Evolutionary conservation across 2,888 invertebrate genomes (phyloP).

Genomic region (Folsomia candida): DNA sequence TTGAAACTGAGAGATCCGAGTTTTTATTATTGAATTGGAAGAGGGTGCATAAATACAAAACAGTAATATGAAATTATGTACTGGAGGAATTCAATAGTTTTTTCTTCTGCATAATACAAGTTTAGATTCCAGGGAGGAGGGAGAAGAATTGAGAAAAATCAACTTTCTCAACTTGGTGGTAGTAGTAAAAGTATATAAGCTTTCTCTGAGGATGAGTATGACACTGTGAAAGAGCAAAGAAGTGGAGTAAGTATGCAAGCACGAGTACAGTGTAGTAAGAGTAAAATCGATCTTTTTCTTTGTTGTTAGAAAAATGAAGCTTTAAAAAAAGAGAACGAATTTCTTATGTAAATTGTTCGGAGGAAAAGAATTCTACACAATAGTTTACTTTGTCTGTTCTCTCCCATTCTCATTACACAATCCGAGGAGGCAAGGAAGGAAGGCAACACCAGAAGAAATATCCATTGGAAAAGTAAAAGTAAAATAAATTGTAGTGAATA

Average conservation of each 20-base stretch:
- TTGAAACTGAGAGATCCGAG: background rate
- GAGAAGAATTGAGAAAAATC: conserved; percentile 19
- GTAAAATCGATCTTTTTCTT: conserved; percentile 40
- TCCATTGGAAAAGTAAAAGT: background rate
- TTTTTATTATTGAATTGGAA: conserved; percentile 5
- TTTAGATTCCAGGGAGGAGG: conserved; percentile 32
- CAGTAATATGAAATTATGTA: conserved; percentile 16
- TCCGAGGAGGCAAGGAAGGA: too few relatives aligned
- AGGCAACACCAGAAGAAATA: background rate
- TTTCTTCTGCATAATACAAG: conserved; percentile 21
- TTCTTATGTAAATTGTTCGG: conserved; percentile 51
- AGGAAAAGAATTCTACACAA: conserved; percentile 42
- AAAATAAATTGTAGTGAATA: conserved; percentile 1
- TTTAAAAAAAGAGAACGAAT: conserved; percentile 47
- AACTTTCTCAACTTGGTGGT: conserved; percentile 13
- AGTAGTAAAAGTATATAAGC: too few relatives aligned
- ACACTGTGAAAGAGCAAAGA: background rate
- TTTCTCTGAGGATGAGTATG: conserved; percentile 8
- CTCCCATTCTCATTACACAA: conserved; percentile 12
- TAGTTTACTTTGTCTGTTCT: conserved; percentile 28
- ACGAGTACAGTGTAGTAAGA: conserved; percentile 25
- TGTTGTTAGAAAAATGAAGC: conserved; percentile 39
- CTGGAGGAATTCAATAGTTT: conserved; percentile 7
- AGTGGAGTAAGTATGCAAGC: background rate
- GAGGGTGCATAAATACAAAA: conserved; percentile 27